Evolutionary conservation across 1,140 invertebrate species (phyloP), one percentile per base, ranked within the genome.

Genomic region (Brachystomella parvula): DNA sequence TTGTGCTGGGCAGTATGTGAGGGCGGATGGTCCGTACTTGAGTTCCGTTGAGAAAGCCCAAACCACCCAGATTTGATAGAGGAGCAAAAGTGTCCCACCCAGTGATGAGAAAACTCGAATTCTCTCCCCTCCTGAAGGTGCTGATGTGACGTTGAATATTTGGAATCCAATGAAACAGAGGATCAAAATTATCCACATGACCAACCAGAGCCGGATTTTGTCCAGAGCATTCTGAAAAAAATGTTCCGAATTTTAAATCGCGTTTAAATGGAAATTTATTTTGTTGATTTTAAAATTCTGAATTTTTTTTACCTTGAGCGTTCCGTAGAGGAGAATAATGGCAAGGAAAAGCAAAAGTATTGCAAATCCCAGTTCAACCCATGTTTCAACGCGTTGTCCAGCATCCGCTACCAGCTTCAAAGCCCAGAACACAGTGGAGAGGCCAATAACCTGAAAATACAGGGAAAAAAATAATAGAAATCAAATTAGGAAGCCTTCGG

Each of bases 1-100:
- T 68, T 71, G 66, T 1, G 63, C 28, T 21, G 69, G 69, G 30
- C 69, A 71, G 53, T 71, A 71, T 2, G 66, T 68, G 3, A 71
- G 39, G 1, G 35, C 69, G 30, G 24, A 49, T 29, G 65, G 47
- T 3, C 69, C 65, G 29, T 61, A 49, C 6, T 32, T 49, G n/a
- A 71, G 66, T 35, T 71, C 66, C 24, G 21, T 15, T 1, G 67
- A 56, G 30, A 61, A 71, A n/a, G 69, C 69, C 19, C 61, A 68
- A 17, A 71, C 69, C 24, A 71, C 69, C 69, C 69, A 71, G 32
- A 71, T 57, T 39, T 71, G 33, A 39, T 71, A 71, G 17, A 68
- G 35, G 29, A 71, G 61, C 2, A 71, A 31, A 0, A 68, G 9
- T 1, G 67, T 30, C 19, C 19, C 35, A 1, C 17, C 59, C 9